Conservation (phyloP, 2,888 invertebrate species). For the Drosophila mettleri region DNA sequence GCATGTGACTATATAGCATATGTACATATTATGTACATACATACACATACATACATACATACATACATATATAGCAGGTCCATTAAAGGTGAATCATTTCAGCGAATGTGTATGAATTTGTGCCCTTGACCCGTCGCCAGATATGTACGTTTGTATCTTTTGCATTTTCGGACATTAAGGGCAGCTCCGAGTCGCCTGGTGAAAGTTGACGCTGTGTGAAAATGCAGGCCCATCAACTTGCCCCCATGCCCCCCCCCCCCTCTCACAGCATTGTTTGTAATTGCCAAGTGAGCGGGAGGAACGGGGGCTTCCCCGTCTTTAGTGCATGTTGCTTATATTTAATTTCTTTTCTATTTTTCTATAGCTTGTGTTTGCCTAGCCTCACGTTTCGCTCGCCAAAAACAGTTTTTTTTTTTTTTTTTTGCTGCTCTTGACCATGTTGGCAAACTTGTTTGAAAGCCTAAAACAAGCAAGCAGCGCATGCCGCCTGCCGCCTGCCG, state of each 20-base stretch:
- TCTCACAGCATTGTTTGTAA: slow-evolving; percentile 1
- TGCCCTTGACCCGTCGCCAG: slow-evolving; percentile 49
- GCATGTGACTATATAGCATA: not conserved
- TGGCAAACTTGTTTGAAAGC: slow-evolving; percentile 65
- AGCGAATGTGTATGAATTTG: slow-evolving; percentile 6
- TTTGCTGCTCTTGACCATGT: slow-evolving; percentile 64
- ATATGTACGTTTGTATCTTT: slow-evolving; percentile 31
- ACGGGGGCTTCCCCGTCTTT: not conserved
- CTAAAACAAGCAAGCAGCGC: slow-evolving; percentile 36
- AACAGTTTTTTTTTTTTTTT: slow-evolving; percentile 13
- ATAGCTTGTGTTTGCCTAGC: slow-evolving; percentile 23
- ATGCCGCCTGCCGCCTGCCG: slow-evolving; percentile 5
- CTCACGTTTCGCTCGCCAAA: slow-evolving; percentile 54
- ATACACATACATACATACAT: not conserved
- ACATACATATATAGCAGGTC: slow-evolving; percentile 11
- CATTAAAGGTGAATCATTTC: slow-evolving; percentile 59
- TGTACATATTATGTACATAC: too few relatives aligned
- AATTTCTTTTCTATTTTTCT: slow-evolving; percentile 69
- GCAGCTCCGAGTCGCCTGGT: slow-evolving; percentile 42
- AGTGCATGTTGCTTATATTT: slow-evolving; percentile 54
- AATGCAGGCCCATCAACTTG: slow-evolving; percentile 30
- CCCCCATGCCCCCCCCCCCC: not conserved
- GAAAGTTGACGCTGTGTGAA: slow-evolving; percentile 38
- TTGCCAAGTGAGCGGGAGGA: not conserved
- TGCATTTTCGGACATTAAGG: slow-evolving; percentile 43